Evolutionary conservation across 1,140 invertebrate genomes (phyloP), one percentile per base, ranked within the genome.

Genomic region (Planococcus citri): DNA sequence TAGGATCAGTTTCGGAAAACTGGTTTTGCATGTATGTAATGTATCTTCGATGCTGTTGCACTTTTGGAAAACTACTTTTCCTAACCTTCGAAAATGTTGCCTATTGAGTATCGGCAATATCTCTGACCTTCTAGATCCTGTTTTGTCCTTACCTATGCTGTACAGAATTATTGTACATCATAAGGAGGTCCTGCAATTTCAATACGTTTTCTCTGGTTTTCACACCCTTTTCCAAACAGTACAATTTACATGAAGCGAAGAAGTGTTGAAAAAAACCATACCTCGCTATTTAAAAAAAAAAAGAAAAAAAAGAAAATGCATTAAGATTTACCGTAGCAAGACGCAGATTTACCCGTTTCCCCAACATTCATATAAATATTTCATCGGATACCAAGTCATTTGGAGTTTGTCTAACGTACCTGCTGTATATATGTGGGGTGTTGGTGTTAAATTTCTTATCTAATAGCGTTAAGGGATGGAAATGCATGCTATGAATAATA

Each of bases 401-500:
- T 22, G 60, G 9, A 64, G 17, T 27, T 24, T 64, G n/a, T n/a
- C n/a, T n/a, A n/a, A n/a, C n/a, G n/a, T 64, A 64, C 21, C 51
- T 58, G 3, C 21, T 27, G n/a, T 25, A 14, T 25, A 25, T 24
- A 27, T 64, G 3, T 64, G 22, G 60, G 60, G 60, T n/a, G n/a
- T 64, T 64, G 22, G 60, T 24, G 22, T 64, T 25, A 64, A 3
- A 64, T 64, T 64, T 64, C 60, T 64, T 25, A 64, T 64, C 22
- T 64, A 64, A 64, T 64, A 64, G 60, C 60, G 22, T 25, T 6
- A 27, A 25, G 60, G 60, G 60, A 24, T 64, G 60, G 24, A 27
- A 64, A 25, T 64, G 60, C 60, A 64, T 64, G 60, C 12, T 10
- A 64, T 64, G 60, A 64, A 64, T 64, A 64, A 64, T 64, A 64